Percentiles rank a stretch among this genome's conserved stretches.
These are phyloP conservation scores for Lepisosteus osseus DNA, from an alignment of 2,113 vertebrate genomes.

Conservation along the genomic window DNA sequence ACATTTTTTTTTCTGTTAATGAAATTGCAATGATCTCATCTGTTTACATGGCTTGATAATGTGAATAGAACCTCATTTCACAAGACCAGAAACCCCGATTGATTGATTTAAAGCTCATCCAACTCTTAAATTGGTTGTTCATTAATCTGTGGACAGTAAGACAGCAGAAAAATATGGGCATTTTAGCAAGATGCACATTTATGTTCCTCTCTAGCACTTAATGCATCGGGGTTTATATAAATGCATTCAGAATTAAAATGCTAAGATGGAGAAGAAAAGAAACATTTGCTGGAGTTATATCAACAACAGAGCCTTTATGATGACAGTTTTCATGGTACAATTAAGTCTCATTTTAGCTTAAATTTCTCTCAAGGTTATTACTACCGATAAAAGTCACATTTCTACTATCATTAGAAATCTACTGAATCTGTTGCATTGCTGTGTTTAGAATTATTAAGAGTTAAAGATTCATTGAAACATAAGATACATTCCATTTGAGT, in stretches of 20 bases:
- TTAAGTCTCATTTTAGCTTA: too few species aligned
- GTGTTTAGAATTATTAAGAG: too few species aligned
- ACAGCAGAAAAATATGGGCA: too few species aligned
- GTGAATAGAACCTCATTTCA: conserved; percentile 8
- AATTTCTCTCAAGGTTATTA: not conserved
- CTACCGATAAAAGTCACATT: too few species aligned
- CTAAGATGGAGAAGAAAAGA: too few species aligned
- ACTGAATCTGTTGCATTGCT: too few species aligned
- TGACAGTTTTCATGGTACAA: too few species aligned
- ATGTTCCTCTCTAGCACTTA: conserved; percentile 14
- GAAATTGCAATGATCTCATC: conserved; percentile 35
- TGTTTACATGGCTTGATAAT: conserved; percentile 13
- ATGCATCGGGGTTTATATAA: conserved; percentile 8
- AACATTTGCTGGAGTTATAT: too few species aligned
- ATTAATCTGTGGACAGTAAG: not conserved
- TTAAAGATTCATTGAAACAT: not conserved
- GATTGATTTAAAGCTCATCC: not conserved
- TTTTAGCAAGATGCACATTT: not conserved
- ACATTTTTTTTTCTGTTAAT: conserved; percentile 10
- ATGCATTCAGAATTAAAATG: conserved; percentile 10
- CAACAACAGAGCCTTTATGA: too few species aligned
- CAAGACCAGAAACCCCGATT: conserved; percentile 9
- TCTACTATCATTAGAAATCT: too few species aligned
- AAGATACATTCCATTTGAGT: not conserved
- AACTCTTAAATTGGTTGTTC: conserved; percentile 10